Conservation (phyloP, 2,888 invertebrate species). For the Phalera bucephala region DNA sequence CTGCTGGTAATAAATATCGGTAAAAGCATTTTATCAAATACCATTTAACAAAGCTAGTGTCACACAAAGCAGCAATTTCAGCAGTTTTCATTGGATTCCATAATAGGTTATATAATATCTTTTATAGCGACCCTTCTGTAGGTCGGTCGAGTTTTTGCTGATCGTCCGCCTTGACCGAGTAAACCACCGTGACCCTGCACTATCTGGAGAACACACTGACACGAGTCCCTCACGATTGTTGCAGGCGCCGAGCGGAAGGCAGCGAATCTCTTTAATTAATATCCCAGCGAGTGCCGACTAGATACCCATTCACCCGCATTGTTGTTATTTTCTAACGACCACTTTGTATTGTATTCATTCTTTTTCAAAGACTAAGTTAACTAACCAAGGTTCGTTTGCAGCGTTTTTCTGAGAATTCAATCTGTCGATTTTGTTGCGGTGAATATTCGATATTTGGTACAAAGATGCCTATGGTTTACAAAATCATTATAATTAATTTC, state of each 20-base stretch:
- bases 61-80: constrained; percentile 4
- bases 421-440: neutral
- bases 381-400: constrained; percentile 4
- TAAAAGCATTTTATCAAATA: too few relatives aligned
- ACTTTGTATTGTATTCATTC: constrained; percentile 39
- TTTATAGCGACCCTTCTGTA: constrained; percentile 5
- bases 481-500: too few relatives aligned
- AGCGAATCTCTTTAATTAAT: constrained; percentile 51
- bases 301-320: constrained; percentile 43
- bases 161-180: constrained; percentile 56
- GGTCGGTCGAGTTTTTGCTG: constrained; percentile 8
- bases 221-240: constrained; percentile 37
- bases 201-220: constrained; percentile 41
- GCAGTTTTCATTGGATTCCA: constrained; percentile 5
- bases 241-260: constrained; percentile 50
- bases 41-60: too few relatives aligned
- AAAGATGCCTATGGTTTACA: neutral
- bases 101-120: constrained; percentile 5
- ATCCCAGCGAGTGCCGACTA: constrained; percentile 39
- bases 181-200: constrained; percentile 45
- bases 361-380: constrained; percentile 2
- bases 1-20: too few relatives aligned
- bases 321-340: constrained; percentile 49
- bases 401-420: neutral
- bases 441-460: neutral